A percentile compares a stretch with the other conserved stretches of the same genome.
Conservation (phyloP, 1,140 invertebrate genomes). For the Bombus sibiricus region DNA sequence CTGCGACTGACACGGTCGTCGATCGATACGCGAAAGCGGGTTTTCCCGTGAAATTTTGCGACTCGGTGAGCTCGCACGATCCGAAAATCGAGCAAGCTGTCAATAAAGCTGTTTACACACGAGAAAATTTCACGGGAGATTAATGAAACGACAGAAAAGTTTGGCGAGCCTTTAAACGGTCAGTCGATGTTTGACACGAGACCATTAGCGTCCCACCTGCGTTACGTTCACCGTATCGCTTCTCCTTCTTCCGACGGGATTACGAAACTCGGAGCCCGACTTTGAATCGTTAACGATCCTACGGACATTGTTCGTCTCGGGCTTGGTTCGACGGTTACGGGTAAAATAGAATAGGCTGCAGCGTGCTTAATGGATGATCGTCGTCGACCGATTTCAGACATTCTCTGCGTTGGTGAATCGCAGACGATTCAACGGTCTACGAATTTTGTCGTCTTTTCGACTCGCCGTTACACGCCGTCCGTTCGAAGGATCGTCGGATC, state of each 20-base stretch:
- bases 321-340: constrained; percentile 29
- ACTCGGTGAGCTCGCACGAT: constrained; percentile 57
- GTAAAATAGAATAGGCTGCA: background rate
- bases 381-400: constrained; percentile 13
- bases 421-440: too few species aligned
- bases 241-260: constrained; percentile 41
- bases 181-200: constrained; percentile 73
- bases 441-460: too few species aligned
- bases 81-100: constrained; percentile 46
- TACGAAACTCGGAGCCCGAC: constrained; percentile 26
- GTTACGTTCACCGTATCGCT: background rate
- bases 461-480: too few species aligned
- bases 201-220: constrained; percentile 76
- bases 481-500: too few species aligned
- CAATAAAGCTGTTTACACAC: constrained; percentile 77
- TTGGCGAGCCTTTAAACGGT: constrained; percentile 71
- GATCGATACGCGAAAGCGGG: constrained; percentile 19
- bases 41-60: constrained; percentile 63
- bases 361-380: constrained; percentile 31
- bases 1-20: constrained; percentile 65
- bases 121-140: constrained; percentile 76
- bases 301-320: constrained; percentile 32
- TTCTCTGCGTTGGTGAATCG: background rate
- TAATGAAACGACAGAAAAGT: constrained; percentile 73
- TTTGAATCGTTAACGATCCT: constrained; percentile 66